phyloP scores from a whole-genome alignment of 2,113 vertebrate genomes.

The Panthera uncia region DNA sequence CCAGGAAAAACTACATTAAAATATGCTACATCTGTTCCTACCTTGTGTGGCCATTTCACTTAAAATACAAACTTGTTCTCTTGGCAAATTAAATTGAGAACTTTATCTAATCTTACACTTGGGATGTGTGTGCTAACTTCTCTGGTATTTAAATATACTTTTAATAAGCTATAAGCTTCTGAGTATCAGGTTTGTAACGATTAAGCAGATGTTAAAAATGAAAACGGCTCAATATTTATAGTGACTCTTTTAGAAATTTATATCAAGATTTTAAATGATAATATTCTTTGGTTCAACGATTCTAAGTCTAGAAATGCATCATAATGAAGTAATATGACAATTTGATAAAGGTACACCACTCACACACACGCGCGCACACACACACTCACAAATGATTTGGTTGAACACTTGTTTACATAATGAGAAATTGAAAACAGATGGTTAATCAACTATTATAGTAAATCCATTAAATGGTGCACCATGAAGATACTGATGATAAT shows the following conservation, averaged over 20 bases:
- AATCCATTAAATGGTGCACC: neutral
- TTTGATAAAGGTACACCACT: neutral
- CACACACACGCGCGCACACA: neutral
- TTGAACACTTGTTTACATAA: slow-evolving; percentile 24
- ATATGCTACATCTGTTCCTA: neutral
- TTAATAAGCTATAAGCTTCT: slow-evolving; percentile 45
- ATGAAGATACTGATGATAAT: neutral
- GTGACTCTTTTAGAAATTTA: neutral
- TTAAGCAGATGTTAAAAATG: slow-evolving; percentile 30
- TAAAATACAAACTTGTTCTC: slow-evolving; percentile 25
- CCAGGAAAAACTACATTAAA: neutral
- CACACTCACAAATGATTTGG: neutral
- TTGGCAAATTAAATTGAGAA: slow-evolving; percentile 45
- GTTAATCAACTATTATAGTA: neutral
- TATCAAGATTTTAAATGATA: neutral
- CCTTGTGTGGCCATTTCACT: neutral
- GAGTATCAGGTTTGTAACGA: slow-evolving; percentile 12
- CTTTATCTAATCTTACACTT: slow-evolving; percentile 26
- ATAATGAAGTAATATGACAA: neutral
- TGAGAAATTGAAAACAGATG: slow-evolving; percentile 14
- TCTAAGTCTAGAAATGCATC: neutral
- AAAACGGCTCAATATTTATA: slow-evolving; percentile 42
- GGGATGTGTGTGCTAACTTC: neutral
- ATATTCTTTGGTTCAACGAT: neutral
- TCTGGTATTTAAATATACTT: slow-evolving; percentile 39